Evolutionary conservation across 2,888 invertebrate species (phyloP), one percentile per base, ranked within the genome.

Genomic region (Lucinisca nassula): DNA sequence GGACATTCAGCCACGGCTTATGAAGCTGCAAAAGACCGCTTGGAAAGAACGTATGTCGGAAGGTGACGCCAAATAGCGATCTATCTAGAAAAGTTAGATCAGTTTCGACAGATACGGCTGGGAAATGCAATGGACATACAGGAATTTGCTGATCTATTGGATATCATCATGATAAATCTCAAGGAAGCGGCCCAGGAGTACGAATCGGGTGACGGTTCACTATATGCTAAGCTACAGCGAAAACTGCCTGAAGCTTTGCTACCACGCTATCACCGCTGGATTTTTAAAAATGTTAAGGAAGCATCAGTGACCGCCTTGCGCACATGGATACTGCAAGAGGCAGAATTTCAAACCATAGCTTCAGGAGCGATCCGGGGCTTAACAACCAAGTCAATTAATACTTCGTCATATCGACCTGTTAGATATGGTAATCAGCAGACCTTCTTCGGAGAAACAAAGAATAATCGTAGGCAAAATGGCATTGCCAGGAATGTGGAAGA

Each of bases 1-100:
- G 84, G 84, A 24, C 77, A 88, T 72, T 88, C 88, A 4, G 79
- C 82, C 37, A 24, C 21, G 10, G 84, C 84, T 17, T 88, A 84
- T 76, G 6, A 61, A 61, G 61, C 61, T 3, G 61, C 61, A 30
- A 61, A 72, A 72, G 40, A 72, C 8, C 32, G 72, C 3, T 37
- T 72, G 12, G 72, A 72, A 4, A 10, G 8, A 21, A 40, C 32
- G 24, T 72, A 72, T 21, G 72, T 35, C 1, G 72, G 72, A 35
- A 35, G 37, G 37, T 37, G 72, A 4, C 17, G 72, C 17, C 37
- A 72, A 24, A 72, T 72, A 4, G 35, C 72, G 1, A 72, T 72
- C 17, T 72, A 72, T 32, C 8, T 72, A 10, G 72, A 72, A 72
- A 51, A 51, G 51, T 21, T 51, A 51, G 3, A 21, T 4, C 51